Evolutionary conservation across 2,888 invertebrate genomes (phyloP).

Genomic region (Orthosia gothica): DNA sequence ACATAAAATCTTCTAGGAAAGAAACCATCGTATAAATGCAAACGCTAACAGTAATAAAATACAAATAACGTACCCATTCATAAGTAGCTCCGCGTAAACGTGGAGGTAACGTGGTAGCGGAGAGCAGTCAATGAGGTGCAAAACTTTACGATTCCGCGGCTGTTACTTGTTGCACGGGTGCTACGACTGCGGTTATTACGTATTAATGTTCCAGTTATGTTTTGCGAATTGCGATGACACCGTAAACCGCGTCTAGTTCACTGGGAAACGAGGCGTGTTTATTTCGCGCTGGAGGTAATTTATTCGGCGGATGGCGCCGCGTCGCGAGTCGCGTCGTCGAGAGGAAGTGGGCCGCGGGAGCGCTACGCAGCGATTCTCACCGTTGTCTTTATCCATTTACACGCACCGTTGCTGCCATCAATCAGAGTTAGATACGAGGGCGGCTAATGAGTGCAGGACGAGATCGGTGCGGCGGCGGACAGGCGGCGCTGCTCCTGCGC

Average conservation of each 20-base stretch:
- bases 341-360: slow-evolving; percentile 43
- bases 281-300: slow-evolving; percentile 48
- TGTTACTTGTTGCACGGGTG: slow-evolving; percentile 46
- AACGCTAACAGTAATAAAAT: slow-evolving; percentile 11
- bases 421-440: slow-evolving; percentile 60
- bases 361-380: slow-evolving; percentile 62
- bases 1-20: not conserved
- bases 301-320: slow-evolving; percentile 44
- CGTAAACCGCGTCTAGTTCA: slow-evolving; percentile 36
- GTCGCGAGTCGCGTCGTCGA: slow-evolving; percentile 30
- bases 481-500: slow-evolving; percentile 71
- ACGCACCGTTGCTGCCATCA: slow-evolving; percentile 58
- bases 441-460: slow-evolving; percentile 52
- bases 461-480: slow-evolving; percentile 36
- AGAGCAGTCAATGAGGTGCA: slow-evolving; percentile 52
- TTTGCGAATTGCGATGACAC: slow-evolving; percentile 42
- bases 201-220: slow-evolving; percentile 51
- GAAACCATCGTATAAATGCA: not conserved
- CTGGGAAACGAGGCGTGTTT: slow-evolving; percentile 49
- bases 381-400: slow-evolving; percentile 74
- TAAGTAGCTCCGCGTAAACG: slow-evolving; percentile 17
- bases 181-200: slow-evolving; percentile 44
- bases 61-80: slow-evolving; percentile 50
- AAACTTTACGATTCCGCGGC: slow-evolving; percentile 52
- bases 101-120: not conserved